A percentile compares a stretch with the other conserved stretches of the same genome.
Conservation (phyloP, 2,113 vertebrate genomes). For the Sapayoa aenigma region DNA sequence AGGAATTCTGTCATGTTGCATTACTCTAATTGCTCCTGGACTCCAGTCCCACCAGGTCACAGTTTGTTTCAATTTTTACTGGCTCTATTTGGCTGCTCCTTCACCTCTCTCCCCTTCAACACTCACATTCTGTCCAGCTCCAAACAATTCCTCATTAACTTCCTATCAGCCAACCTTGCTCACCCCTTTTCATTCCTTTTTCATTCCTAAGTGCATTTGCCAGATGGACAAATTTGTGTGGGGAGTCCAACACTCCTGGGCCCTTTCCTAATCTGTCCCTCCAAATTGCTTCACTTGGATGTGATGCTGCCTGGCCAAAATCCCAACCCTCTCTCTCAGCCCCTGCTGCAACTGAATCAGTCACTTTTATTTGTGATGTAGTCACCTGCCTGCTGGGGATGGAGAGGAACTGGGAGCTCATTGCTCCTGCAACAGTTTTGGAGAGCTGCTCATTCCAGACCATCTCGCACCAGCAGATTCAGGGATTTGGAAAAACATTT, state of each 20-base stretch:
- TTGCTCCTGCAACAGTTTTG: neutral
- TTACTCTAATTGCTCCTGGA: slow-evolving; percentile 54
- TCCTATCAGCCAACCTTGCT: neutral
- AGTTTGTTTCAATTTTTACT: slow-evolving; percentile 49
- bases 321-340: neutral
- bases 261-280: neutral
- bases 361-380: neutral
- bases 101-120: slow-evolving; percentile 32
- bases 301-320: neutral
- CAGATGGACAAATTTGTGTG: neutral
- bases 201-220: neutral
- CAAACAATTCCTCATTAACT: slow-evolving; percentile 35
- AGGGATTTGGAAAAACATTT: neutral
- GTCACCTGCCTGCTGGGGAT: neutral
- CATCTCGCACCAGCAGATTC: neutral
- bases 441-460: neutral
- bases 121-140: neutral
- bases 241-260: neutral
- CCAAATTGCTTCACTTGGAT: neutral
- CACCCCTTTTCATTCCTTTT: neutral
- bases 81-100: slow-evolving; percentile 7
- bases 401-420: neutral
- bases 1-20: slow-evolving; percentile 45
- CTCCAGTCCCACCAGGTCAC: neutral
- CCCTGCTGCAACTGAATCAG: neutral